These are phyloP conservation scores for Bradysia coprophila DNA, from an alignment of 1,140 invertebrate species.

Conservation along the genomic window DNA sequence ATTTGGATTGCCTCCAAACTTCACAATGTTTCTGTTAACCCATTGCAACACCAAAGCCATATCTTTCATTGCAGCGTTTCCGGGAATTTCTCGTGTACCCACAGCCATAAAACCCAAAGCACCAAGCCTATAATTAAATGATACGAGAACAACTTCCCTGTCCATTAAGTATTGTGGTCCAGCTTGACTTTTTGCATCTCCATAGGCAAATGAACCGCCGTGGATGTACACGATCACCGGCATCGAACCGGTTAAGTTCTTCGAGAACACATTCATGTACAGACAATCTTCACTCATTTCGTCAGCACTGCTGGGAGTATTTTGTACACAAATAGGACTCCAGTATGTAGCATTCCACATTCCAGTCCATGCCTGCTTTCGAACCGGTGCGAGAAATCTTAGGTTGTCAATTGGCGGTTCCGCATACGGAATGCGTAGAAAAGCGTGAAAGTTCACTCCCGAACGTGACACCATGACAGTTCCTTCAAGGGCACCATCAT, in stretches of 20 bases:
- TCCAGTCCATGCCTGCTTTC: not conserved
- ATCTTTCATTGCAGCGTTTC: conserved; percentile 12
- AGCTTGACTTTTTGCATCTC: conserved; percentile 21
- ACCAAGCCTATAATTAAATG: conserved; percentile 19
- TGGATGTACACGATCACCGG: conserved; percentile 10
- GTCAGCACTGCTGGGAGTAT: not conserved
- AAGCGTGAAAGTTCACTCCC: not conserved
- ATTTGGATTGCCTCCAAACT: conserved; percentile 37
- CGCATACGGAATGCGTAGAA: not conserved
- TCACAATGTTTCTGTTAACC: conserved; percentile 30
- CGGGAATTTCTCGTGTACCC: conserved; percentile 16
- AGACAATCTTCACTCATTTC: conserved; percentile 37
- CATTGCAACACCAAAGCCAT: conserved; percentile 19
- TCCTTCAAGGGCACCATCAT: no score
- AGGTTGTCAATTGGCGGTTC: not conserved
- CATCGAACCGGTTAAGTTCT: conserved; percentile 4
- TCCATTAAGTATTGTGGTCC: conserved; percentile 35
- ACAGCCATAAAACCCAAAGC: conserved; percentile 25
- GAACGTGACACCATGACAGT: no score
- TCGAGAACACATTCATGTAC: conserved; percentile 33
- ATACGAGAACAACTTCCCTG: conserved; percentile 32
- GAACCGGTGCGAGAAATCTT: not conserved
- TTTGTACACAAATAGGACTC: not conserved
- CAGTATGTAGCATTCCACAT: not conserved
- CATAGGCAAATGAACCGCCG: conserved; percentile 15